Base-by-base conservation (phyloP, 2,888 invertebrate species). In the Cartodere bifasciata region DNA sequence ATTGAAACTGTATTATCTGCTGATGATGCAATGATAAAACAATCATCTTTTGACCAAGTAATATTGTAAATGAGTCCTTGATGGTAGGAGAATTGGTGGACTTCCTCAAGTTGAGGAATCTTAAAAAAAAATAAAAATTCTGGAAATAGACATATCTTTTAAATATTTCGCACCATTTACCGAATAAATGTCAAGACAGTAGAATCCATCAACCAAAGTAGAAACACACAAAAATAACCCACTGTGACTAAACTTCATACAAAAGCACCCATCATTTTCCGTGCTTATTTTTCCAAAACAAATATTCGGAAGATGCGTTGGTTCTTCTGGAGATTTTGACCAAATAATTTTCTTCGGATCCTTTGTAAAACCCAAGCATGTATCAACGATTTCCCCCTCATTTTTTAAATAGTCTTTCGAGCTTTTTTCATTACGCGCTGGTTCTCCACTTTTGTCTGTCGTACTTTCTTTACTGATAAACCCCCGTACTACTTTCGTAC, bases 1-100 rank as follows among this genome's bases (percentile, higher is more conserved):
- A 75, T 49, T 40, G 63, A 59, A n/a, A 68, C 72, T 14, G 75
- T 74, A 35, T 71, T 70, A 55, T 80, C 80, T 4, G 74, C 70
- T 4, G 77, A 77, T 9, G 74, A 70, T 6, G 75, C 69, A 20
- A 75, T 46, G 16, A 79, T 45, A 25, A 57, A 49, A 6, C 50
- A 49, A 39, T 69, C 65, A 47, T 70, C 64, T 25, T 50, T 48
- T n/a, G 64, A 70, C 78, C 79, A 80, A 40, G 62, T 57, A 11
- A 80, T 46, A 36, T 68, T 65, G 49, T 80, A 79, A 24, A 80
- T 65, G 28, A 78, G 61, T 13, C 70, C 72, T 49, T 67, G 67
- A 49, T 77, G 76, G n/a, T 70, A 70, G 13, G 54, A 46, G 24
- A 74, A 61, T 39, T 56, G 57, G 12, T 35, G 40, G 28, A 47